Base-by-base conservation (phyloP, 2,797 vertebrate species). In the Tinamus major region DNA sequence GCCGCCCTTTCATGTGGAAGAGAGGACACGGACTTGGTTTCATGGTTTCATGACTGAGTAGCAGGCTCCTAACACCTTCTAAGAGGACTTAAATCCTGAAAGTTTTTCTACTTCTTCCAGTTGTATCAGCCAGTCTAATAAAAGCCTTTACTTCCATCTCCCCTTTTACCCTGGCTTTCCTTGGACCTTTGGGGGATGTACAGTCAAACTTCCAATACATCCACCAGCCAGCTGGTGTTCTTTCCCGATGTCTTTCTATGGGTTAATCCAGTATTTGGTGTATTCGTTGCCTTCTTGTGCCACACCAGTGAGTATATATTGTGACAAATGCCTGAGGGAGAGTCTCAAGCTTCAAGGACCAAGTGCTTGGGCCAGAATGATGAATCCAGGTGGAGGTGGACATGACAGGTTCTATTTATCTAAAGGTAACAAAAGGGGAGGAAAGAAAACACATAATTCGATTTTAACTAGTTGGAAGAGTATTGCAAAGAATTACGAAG, bases 101-200 rank as follows among this genome's bases (percentile, higher is more conserved):
- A 5, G 1, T 9, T 74, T 85, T 17, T 31, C 65, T 0, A 0
- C 37, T 75, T 84, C 48, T 17, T 56, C 19, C n/a, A 2, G 0
- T 75, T 93, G 21, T 46, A 46, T 41, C 9, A 41, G 53, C 42
- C 84, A 63, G 26, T 81, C 24, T 84, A 39, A 48, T 64, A 83
- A 83, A 90, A 83, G 62, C 26, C 49, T 64, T 90, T 59, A 64
- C 13, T 5, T 26, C 42, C 15, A 37, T 46, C 79, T 59, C 6
- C 8, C 21, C 19, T 74, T 55, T 59, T 53, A 83, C 48, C 13
- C 33, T 82, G n/a, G 13, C 72, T 90, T 63, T 10, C 7, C 15
- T 44, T 67, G 19, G 41, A 71, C 59, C 23, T 61, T 2, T 1
- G 37, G 41, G 71, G 71, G 11, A 41, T 82, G 35, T 62, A 74